Conservation (phyloP, 1,140 invertebrate species). For the Sitodiplosis mosellana region DNA sequence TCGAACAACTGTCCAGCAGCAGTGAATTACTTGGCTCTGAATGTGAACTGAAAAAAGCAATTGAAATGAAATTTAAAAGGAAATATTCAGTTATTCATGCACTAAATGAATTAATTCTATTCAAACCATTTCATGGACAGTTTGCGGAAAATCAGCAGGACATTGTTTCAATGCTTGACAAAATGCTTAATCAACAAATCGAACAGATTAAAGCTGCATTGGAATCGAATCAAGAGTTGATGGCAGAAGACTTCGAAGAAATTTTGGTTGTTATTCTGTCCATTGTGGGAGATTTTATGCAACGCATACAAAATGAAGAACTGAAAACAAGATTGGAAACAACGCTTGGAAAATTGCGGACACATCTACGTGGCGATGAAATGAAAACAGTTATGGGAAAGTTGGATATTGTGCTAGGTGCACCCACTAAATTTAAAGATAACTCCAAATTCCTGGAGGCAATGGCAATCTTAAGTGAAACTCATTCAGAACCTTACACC, state of each 20-base stretch:
- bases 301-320: conserved; percentile 6
- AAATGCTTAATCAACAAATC: conserved; percentile 6
- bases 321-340: conserved; percentile 2
- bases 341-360: conserved; percentile 3
- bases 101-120: conserved; percentile 13
- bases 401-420: conserved; percentile 7
- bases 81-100: conserved; percentile 16
- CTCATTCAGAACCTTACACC: conserved; percentile 15
- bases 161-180: conserved; percentile 10
- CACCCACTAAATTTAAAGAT: neutral
- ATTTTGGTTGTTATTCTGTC: conserved; percentile 13
- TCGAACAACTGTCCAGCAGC: neutral
- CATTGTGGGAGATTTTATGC: conserved; percentile 16
- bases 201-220: neutral
- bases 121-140: conserved; percentile 14
- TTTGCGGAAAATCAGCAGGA: conserved; percentile 12
- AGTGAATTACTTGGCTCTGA: conserved; percentile 13
- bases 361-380: conserved; percentile 4
- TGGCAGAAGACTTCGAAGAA: conserved; percentile 6
- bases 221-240: conserved; percentile 3
- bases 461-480: neutral
- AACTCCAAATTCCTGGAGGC: neutral
- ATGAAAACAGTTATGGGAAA: conserved; percentile 7
- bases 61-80: conserved; percentile 13
- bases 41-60: conserved; percentile 13